phyloP scores from a whole-genome alignment of 2,113 vertebrate genomes.

The Heptranchias perlo region DNA sequence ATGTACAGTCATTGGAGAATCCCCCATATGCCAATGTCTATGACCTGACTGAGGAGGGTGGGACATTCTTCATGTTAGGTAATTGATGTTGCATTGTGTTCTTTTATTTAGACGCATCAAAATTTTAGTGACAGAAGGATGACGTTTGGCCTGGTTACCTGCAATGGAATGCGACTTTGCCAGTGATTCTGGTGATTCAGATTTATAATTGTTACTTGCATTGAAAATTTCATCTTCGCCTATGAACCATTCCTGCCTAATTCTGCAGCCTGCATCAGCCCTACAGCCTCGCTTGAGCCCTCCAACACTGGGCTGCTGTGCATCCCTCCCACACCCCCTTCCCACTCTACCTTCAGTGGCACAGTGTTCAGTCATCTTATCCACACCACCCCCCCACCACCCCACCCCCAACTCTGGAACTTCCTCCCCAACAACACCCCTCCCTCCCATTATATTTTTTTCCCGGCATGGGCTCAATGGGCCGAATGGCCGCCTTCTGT shows the following conservation, averaged over 20 bases:
- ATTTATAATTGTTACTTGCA: neutral
- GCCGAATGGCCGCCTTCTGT: too few species aligned
- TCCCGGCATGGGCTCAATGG: too few species aligned
- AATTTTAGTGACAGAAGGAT: neutral
- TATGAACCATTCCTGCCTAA: neutral
- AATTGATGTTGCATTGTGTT: neutral
- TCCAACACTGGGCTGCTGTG: neutral
- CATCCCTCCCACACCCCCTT: neutral
- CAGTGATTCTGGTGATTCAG: neutral
- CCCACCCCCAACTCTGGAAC: neutral
- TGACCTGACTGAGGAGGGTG: neutral
- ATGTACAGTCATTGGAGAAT: neutral
- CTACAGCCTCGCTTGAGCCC: neutral
- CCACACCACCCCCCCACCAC: neutral
- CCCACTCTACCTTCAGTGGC: neutral
- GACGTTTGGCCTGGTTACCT: neutral
- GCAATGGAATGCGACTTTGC: neutral
- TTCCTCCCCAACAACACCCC: neutral
- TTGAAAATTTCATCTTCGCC: neutral
- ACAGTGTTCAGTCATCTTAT: neutral
- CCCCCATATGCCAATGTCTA: neutral
- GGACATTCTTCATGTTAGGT: neutral
- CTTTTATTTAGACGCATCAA: neutral
- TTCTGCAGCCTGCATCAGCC: neutral
- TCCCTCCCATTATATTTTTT: neutral